Conservation (phyloP, 2,797 vertebrate species). For the Malurus splendens region DNA sequence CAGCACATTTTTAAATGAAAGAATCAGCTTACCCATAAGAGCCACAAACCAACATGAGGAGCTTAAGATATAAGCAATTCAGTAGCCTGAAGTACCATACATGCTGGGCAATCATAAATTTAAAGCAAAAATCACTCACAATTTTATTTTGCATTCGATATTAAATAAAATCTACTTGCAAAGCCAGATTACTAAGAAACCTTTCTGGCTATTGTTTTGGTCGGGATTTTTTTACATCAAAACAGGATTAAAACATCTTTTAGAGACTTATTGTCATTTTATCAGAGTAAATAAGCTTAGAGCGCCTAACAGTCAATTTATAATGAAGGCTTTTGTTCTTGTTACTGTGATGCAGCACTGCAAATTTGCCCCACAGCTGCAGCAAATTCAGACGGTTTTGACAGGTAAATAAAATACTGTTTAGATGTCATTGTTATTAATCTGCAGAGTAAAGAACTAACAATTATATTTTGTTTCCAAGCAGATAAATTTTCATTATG, state of each 20-base stretch:
- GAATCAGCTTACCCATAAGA: conserved; percentile 2
- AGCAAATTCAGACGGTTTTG: conserved; percentile 37
- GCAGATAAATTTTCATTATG: neutral
- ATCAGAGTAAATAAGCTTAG: conserved; percentile 41
- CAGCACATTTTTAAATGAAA: conserved; percentile 29
- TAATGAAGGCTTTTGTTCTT: conserved; percentile 44
- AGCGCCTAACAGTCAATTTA: conserved; percentile 16
- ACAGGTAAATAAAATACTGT: conserved; percentile 52
- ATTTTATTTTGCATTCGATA: conserved; percentile 3
- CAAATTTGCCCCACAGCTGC: conserved; percentile 47
- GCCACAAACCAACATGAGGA: neutral
- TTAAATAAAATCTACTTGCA: neutral
- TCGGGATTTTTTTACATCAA: neutral
- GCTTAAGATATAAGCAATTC: neutral
- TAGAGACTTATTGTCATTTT: conserved; percentile 3
- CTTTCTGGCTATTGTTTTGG: neutral
- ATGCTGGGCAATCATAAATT: neutral
- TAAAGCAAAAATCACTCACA: conserved; percentile 6
- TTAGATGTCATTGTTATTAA: conserved; percentile 38
- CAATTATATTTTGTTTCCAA: conserved; percentile 31
- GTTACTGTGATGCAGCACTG: neutral
- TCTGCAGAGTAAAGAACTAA: conserved; percentile 15
- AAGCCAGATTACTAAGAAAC: conserved; percentile 15
- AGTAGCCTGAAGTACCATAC: neutral
- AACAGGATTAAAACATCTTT: conserved; percentile 52